phyloP scores from a whole-genome alignment of 2,888 invertebrate genomes.

The Andrena trimmerana region DNA sequence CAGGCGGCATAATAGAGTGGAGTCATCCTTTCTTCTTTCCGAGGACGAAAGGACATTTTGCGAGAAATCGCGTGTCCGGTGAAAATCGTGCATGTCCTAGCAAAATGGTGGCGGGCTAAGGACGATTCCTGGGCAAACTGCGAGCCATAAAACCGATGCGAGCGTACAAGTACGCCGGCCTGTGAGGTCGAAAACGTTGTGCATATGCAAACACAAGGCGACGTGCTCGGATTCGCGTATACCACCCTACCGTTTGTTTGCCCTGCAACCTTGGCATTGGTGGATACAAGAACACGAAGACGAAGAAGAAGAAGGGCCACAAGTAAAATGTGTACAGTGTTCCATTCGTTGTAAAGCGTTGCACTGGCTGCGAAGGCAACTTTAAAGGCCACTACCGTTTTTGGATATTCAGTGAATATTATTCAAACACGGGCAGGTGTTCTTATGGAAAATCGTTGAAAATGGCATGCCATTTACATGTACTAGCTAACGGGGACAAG shows the following conservation, averaged over 20 bases:
- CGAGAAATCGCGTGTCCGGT: constrained; percentile 45
- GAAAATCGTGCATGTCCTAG: constrained; percentile 50
- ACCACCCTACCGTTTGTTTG: constrained; percentile 42
- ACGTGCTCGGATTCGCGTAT: constrained; percentile 69
- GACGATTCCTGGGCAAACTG: constrained; percentile 41
- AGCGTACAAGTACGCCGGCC: constrained; percentile 37
- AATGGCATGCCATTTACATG: no score
- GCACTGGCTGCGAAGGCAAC: no score
- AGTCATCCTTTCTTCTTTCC: constrained; percentile 21
- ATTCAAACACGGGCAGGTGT: no score
- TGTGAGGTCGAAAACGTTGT: constrained; percentile 39
- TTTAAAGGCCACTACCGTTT: no score
- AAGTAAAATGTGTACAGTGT: constrained; percentile 18
- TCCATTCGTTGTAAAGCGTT: constrained; percentile 20
- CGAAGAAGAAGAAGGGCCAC: constrained; percentile 1
- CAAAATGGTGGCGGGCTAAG: constrained; percentile 34
- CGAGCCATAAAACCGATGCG: constrained; percentile 48
- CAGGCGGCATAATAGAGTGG: constrained; percentile 32
- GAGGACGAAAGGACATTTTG: constrained; percentile 27
- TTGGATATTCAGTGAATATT: no score
- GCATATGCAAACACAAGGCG: constrained; percentile 67
- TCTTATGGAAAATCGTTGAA: no score
- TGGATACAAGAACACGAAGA: constrained; percentile 34
- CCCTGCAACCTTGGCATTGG: constrained; percentile 69
- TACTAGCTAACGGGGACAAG: no score